These are phyloP conservation scores for Lepidonotus clava DNA, from an alignment of 2,888 invertebrate species.

Conservation along the genomic window DNA sequence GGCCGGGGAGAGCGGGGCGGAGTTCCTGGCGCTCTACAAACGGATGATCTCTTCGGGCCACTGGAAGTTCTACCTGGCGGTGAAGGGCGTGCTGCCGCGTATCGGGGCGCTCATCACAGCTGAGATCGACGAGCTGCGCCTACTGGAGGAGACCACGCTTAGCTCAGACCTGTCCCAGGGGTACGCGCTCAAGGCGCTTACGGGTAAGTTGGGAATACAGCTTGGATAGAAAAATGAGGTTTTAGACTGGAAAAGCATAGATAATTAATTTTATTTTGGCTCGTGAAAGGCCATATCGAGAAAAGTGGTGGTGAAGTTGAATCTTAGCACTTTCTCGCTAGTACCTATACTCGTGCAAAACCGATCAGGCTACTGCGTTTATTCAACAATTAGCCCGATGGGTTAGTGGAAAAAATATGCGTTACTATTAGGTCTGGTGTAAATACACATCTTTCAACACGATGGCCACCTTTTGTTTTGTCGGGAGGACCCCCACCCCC, in stretches of 20 bases:
- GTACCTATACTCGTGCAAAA: too few species aligned
- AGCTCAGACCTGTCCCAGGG: constrained; percentile 97
- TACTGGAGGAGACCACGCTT: constrained; percentile 93
- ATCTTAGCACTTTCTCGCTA: too few species aligned
- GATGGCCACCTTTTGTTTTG: too few species aligned
- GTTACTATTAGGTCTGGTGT: too few species aligned
- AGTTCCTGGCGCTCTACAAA: constrained; percentile 93
- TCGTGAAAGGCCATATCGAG: too few species aligned
- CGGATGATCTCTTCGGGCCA: constrained; percentile 91
- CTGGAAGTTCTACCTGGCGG: constrained; percentile 95
- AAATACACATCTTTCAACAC: too few species aligned
- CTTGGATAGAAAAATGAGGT: background rate
- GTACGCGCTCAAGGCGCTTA: constrained; percentile 93
- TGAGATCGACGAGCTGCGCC: constrained; percentile 85
- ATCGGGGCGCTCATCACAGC: constrained; percentile 92
- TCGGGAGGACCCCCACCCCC: too few species aligned
- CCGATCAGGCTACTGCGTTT: too few species aligned
- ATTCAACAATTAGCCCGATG: too few species aligned
- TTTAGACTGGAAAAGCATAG: background rate
- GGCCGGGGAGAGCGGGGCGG: constrained; percentile 95
- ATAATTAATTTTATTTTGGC: constrained; percentile 55
- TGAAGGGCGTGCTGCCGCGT: constrained; percentile 89
- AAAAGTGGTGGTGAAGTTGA: too few species aligned
- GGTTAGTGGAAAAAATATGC: too few species aligned
- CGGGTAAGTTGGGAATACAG: constrained; percentile 81